A percentile compares a stretch with the other conserved stretches of the same genome.
Conservation (phyloP, 2,888 invertebrate species). For the Coleophora flavipennella region DNA sequence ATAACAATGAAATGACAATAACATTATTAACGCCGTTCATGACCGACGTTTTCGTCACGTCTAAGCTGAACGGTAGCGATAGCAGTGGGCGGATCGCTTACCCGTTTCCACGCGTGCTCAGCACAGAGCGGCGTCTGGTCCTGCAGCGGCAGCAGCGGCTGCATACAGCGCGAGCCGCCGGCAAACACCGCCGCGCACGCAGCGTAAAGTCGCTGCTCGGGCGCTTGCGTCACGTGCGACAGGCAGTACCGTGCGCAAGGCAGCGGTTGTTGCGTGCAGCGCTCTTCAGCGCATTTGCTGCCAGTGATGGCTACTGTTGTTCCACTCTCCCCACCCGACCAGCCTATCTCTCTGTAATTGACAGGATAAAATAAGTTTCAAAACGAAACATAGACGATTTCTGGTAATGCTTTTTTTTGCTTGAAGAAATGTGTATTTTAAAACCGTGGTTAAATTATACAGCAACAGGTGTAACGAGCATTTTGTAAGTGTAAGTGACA, state of each 20-base stretch:
- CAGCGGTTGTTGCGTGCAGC: constrained; percentile 63
- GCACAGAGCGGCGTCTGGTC: constrained; percentile 85
- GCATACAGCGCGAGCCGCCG: constrained; percentile 58
- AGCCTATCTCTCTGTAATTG: constrained; percentile 34
- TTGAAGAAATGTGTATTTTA: too few species aligned
- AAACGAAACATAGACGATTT: too few species aligned
- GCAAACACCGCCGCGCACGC: constrained; percentile 66
- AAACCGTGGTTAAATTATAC: too few species aligned
- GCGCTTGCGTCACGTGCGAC: constrained; percentile 87
- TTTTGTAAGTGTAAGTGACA: too few species aligned
- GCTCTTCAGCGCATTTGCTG: constrained; percentile 34
- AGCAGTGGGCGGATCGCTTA: constrained; percentile 27
- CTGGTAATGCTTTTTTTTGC: too few species aligned
- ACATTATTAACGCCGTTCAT: too few species aligned
- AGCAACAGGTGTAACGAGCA: too few species aligned
- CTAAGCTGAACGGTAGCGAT: too few species aligned
- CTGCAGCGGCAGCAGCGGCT: constrained; percentile 56
- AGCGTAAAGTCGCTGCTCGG: constrained; percentile 81
- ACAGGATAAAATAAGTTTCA: too few species aligned
- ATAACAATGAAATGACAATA: too few species aligned
- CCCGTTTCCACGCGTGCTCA: constrained; percentile 87
- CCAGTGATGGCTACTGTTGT: constrained; percentile 15
- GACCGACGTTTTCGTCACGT: too few species aligned
- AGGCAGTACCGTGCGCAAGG: constrained; percentile 88
- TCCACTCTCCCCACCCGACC: constrained; percentile 50